phyloP scores from a whole-genome alignment of 1,140 invertebrate species.

The Scaptomyza hsui region DNA sequence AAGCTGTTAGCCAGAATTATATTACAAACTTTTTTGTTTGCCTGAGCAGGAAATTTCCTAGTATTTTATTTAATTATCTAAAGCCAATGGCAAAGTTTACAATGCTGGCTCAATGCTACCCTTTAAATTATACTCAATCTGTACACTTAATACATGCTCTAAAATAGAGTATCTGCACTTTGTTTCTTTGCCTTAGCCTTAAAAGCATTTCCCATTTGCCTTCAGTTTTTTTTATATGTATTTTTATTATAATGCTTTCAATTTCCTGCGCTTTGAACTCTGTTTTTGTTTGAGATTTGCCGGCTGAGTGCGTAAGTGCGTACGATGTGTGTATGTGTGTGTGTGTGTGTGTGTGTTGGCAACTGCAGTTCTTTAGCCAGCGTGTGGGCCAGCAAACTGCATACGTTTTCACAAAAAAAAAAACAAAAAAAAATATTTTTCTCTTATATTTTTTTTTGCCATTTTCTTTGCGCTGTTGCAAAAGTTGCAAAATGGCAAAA shows the following conservation, averaged over 20 bases:
- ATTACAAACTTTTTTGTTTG: background rate
- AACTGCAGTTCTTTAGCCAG: conserved; percentile 32
- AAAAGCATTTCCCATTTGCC: background rate
- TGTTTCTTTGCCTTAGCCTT: background rate
- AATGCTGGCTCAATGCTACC: too few species aligned
- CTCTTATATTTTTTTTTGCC: conserved; percentile 12
- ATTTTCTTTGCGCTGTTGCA: conserved; percentile 10
- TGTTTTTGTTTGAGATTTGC: conserved; percentile 61
- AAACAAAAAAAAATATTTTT: conserved; percentile 51
- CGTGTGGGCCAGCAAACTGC: conserved; percentile 68
- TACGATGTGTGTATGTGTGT: conserved; percentile 12
- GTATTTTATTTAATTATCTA: too few species aligned
- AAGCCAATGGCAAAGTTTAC: too few species aligned
- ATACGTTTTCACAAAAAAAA: too few species aligned
- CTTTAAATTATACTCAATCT: too few species aligned
- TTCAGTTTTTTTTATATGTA: background rate
- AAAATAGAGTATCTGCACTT: conserved; percentile 1
- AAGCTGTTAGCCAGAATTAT: too few species aligned
- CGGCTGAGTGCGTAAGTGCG: conserved; percentile 27
- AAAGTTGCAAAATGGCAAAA: conserved; percentile 38
- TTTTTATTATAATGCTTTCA: conserved; percentile 45
- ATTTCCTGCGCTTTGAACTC: conserved; percentile 74
- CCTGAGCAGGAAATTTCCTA: too few species aligned
- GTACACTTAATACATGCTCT: too few species aligned
- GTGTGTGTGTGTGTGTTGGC: background rate